phyloP scores from a whole-genome alignment of 2,797 vertebrate genomes.

The Intellagama lesueurii region DNA sequence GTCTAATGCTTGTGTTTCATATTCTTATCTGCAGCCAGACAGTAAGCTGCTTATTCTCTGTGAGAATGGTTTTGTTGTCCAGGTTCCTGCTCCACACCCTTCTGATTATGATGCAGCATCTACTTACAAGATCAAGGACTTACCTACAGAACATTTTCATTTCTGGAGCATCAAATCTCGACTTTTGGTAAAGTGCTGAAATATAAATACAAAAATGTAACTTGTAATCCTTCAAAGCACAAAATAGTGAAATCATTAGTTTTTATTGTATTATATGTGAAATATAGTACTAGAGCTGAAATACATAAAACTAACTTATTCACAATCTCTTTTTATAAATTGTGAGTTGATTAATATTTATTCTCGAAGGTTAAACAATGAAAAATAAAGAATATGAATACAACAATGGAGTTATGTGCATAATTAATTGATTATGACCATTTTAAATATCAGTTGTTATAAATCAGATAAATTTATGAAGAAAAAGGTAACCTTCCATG shows the following conservation, averaged over 20 bases:
- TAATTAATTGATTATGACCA: not conserved
- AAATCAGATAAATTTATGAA: not conserved
- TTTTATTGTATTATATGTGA: not conserved
- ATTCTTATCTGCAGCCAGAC: constrained; percentile 75
- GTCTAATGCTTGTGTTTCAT: not conserved
- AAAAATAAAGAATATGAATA: not conserved
- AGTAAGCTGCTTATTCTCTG: constrained; percentile 89
- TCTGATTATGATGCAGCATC: constrained; percentile 50
- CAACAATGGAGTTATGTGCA: not conserved
- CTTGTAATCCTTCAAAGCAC: not conserved
- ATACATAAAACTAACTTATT: not conserved
- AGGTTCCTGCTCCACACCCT: constrained; percentile 80
- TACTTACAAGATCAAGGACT: constrained; percentile 83
- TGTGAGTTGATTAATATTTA: constrained; percentile 1
- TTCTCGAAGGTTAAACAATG: constrained; percentile 19
- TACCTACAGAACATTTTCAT: constrained; percentile 82
- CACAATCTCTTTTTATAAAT: constrained; percentile 12
- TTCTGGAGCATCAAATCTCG: constrained; percentile 92
- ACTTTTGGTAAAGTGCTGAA: constrained; percentile 82
- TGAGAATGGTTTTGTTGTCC: constrained; percentile 85
- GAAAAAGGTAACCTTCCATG: not conserved
- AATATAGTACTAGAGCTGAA: too few species aligned
- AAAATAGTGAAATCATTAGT: not conserved
- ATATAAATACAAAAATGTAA: not conserved
- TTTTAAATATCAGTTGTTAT: not conserved